Evolutionary conservation across 1,140 invertebrate species (phyloP).

Genomic region (Armadillidium nasatum): DNA sequence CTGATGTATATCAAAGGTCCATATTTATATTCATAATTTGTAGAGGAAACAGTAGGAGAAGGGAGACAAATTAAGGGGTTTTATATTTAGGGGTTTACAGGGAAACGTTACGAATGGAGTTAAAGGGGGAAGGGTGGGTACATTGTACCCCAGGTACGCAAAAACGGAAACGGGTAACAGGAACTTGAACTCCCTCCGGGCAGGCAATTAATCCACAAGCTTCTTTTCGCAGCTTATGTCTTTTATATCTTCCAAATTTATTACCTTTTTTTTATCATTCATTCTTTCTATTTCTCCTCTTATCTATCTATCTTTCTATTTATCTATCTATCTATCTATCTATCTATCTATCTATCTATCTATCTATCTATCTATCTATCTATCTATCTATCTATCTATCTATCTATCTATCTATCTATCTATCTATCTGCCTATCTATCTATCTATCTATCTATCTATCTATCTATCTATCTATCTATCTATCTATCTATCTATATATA

Average conservation of each 20-base stretch:
- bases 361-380: no score
- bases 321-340: no score
- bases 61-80: neutral
- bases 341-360: neutral
- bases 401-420: no score
- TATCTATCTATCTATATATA: neutral
- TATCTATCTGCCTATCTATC: neutral
- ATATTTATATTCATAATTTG: neutral
- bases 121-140: neutral
- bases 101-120: no score
- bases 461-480: neutral
- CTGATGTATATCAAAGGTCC: no score
- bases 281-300: neutral
- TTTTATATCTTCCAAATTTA: no score
- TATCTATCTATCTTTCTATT: no score
- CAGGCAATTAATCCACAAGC: neutral
- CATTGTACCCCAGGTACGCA: neutral
- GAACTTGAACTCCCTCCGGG: neutral
- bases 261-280: neutral
- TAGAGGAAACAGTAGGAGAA: neutral
- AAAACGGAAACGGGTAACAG: constrained; percentile 1
- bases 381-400: no score
- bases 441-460: neutral
- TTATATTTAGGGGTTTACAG: neutral
- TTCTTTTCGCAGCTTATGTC: neutral